Evolutionary conservation across 2,797 vertebrate species (phyloP), one percentile per base, ranked within the genome.

Genomic region (Arrhamphus sclerolepis): DNA sequence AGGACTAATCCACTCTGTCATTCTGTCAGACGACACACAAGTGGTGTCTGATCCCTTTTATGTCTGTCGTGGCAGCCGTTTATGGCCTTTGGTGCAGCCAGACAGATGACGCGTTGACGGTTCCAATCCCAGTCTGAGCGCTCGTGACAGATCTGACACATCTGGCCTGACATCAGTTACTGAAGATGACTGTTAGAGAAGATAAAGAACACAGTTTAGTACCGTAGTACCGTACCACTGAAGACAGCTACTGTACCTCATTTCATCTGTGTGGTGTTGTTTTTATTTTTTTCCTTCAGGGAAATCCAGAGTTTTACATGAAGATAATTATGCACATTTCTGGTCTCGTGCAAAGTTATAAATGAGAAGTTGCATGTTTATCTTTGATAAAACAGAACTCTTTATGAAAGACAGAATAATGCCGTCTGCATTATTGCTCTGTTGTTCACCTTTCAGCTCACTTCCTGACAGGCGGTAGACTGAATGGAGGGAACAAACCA

Each of bases 401-500:
- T 10, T 34, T 34, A 1, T 2, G 31, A 11, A 10, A 10, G 6
- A 11, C 31, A 34, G 13, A 10, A 34, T 34, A 34, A 34, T 10
- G 2, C n/a, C 26, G 18, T 72, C 51, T 31, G 39, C 1, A 0
- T 70, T 43, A 0, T 42, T 59, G 58, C 26, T 67, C 56, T 56
- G 54, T 52, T 57, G 13, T 42, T 54, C 51, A 26, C 6, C 18
- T 41, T 66, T 61, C 44, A 56, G 62, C 63, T 51, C 60, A 59
- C 75, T 61, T 73, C 52, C 60, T 65, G 62, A 58, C 13, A 57
- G 66, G 29, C 19, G 7, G 13, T 46, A 22, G 67, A 2, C 57
- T 68, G 52, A 77, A 72, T 56, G 46, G 24, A 55, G 78, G 69
- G 69, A 87, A 84, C 64, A 81, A 76, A 70, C 55, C 57, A 20